Base-by-base conservation (phyloP, 2,888 invertebrate species). In the Tipula vernalis region DNA sequence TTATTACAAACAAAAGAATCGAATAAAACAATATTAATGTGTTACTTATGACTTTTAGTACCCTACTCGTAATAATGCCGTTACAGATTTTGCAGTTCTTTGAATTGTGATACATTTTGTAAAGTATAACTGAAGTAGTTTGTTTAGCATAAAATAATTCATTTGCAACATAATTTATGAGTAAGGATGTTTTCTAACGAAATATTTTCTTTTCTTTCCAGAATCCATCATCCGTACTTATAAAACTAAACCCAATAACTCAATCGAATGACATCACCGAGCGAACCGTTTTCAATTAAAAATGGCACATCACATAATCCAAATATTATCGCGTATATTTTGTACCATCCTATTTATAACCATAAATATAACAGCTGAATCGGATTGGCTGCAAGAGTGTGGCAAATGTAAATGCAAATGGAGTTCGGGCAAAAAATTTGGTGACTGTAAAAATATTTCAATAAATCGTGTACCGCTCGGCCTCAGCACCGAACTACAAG, bases 381-480 rank as follows among this genome's bases (percentile, higher is more conserved):
- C 90, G 6, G 91, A 91, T 87, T 91, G 91, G 91, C 89, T 90
- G 89, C 90, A 91, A 87, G 90, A 89, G 86, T 92, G 91, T 88
- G 89, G 90, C 86, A 88, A 88, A 47, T 98, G 98, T 92, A 94
- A 95, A 89, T 98, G 98, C 91, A 95, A 95, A 88, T 98, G 98
- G 97, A 94, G 94, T 41, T 95, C 95, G 87, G 97, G 97, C 5
- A 96, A 95, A 91, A 96, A 96, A 90, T 95, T 95, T 36, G 97
- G 97, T 1, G 96, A 96, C 89, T 98, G 98, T 90, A 94, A 94
- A 47, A 92, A 93, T 87, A 93, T 93, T 57, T 92, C 93, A n/a
- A 92, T 96, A 44, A 93, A 92, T 85, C 92, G 94, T 42, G 94
- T 98, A 88, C 98, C 98, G 0, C 92, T 92, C 87, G 94, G 94